Evolutionary conservation across 2,113 vertebrate species (phyloP).

Genomic region (Petroica traversi): DNA sequence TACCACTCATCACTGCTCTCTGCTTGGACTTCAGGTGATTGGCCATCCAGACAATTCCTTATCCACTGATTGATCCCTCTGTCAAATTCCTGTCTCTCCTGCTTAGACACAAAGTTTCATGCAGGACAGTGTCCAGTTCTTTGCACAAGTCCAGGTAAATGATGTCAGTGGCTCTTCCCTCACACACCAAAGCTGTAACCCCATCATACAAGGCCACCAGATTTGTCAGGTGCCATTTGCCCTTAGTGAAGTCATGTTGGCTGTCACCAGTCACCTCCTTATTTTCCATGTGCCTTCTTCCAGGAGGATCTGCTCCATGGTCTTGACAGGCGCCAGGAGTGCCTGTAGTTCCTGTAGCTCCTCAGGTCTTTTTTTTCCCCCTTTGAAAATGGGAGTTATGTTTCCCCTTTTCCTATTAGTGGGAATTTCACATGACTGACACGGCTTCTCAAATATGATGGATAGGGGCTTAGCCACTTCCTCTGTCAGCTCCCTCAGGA

Average conservation of each 20-base stretch:
- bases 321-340: rapidly evolving
- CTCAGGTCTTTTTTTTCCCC: not conserved
- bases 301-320: not conserved
- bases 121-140: not conserved
- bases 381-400: not conserved
- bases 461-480: not conserved
- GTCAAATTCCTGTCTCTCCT: rapidly evolving
- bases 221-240: not conserved
- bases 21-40: no score
- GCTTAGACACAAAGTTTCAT: not conserved
- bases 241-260: not conserved
- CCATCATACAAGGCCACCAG: rapidly evolving
- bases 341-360: not conserved
- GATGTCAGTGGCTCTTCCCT: rapidly evolving
- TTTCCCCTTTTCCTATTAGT: not conserved
- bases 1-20: not conserved
- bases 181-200: not conserved
- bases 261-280: not conserved
- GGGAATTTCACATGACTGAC: not conserved
- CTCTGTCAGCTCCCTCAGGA: not conserved
- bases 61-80: not conserved
- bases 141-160: not conserved
- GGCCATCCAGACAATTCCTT: not conserved
- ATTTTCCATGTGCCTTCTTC: not conserved
- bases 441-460: not conserved